phyloP scores from a whole-genome alignment of 2,888 invertebrate genomes.

The Biston stratarius region DNA sequence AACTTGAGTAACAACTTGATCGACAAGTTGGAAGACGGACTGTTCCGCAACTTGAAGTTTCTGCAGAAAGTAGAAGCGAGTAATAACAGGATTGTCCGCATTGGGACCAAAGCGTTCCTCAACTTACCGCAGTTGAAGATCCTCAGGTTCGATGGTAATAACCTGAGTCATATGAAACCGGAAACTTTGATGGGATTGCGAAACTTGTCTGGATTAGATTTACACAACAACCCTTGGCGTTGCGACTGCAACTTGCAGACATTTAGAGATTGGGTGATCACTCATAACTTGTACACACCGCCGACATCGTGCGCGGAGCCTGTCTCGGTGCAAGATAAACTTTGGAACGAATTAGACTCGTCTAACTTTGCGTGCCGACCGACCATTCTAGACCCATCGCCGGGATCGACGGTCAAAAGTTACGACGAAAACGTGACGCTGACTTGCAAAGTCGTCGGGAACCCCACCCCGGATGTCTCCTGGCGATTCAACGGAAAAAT shows the following conservation, averaged over 20 bases:
- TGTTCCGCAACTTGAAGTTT: slow-evolving; percentile 91
- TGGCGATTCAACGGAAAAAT: slow-evolving; percentile 90
- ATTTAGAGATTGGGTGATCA: slow-evolving; percentile 92
- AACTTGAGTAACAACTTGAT: slow-evolving; percentile 92
- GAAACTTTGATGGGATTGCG: slow-evolving; percentile 89
- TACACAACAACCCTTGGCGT: slow-evolving; percentile 94
- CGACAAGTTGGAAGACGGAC: slow-evolving; percentile 89
- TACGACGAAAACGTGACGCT: slow-evolving; percentile 90
- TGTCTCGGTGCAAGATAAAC: slow-evolving; percentile 87
- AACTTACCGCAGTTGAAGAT: slow-evolving; percentile 89
- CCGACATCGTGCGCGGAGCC: slow-evolving; percentile 92
- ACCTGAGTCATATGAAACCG: slow-evolving; percentile 89
- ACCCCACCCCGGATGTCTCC: slow-evolving; percentile 91
- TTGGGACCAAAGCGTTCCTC: slow-evolving; percentile 90
- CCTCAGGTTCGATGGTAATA: slow-evolving; percentile 92
- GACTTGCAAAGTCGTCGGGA: slow-evolving; percentile 91
- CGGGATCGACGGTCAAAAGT: slow-evolving; percentile 87
- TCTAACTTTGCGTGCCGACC: slow-evolving; percentile 95
- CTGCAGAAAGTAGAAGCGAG: slow-evolving; percentile 92
- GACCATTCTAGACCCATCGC: slow-evolving; percentile 89
- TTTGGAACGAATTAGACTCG: slow-evolving; percentile 91
- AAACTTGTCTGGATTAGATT: slow-evolving; percentile 90
- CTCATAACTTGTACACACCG: slow-evolving; percentile 91
- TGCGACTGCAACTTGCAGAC: slow-evolving; percentile 94
- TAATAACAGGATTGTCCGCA: slow-evolving; percentile 90